phyloP scores from a whole-genome alignment of 2,797 vertebrate genomes.

The Gymnothorax javanicus region DNA sequence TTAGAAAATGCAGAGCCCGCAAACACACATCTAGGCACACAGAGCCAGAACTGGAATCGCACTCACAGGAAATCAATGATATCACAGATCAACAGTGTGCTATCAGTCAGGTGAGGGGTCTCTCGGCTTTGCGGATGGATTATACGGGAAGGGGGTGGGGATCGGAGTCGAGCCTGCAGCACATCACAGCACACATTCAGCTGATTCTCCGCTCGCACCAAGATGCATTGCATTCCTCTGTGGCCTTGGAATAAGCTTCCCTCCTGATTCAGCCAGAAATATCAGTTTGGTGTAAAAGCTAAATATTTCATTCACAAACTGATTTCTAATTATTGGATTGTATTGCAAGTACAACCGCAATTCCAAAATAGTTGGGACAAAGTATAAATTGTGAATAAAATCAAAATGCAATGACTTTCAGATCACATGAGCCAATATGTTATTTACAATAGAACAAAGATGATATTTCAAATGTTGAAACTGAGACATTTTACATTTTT shows the following conservation, averaged over 20 bases:
- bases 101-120: slow-evolving; percentile 32
- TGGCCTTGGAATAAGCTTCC: background rate
- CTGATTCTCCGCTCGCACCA: background rate
- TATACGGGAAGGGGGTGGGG: slow-evolving; percentile 4
- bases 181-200: background rate
- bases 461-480: too few species aligned
- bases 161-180: background rate
- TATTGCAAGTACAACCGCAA: too few species aligned
- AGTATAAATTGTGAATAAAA: too few species aligned
- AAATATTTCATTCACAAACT: background rate
- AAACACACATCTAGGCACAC: slow-evolving; percentile 10
- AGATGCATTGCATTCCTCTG: background rate
- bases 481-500: too few species aligned
- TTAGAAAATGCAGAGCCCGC: slow-evolving; percentile 30
- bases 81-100: slow-evolving; percentile 26
- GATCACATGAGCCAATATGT: too few species aligned
- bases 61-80: slow-evolving; percentile 37
- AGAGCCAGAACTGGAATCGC: slow-evolving; percentile 25
- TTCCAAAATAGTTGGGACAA: too few species aligned
- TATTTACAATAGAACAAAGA: too few species aligned
- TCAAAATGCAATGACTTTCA: too few species aligned
- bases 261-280: too few species aligned
- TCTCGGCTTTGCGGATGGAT: slow-evolving; percentile 22
- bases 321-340: background rate
- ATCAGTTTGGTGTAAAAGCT: background rate